Evolutionary conservation across 2,888 invertebrate species (phyloP), one percentile per base, ranked within the genome.

Genomic region (Nomada fabriciana): DNA sequence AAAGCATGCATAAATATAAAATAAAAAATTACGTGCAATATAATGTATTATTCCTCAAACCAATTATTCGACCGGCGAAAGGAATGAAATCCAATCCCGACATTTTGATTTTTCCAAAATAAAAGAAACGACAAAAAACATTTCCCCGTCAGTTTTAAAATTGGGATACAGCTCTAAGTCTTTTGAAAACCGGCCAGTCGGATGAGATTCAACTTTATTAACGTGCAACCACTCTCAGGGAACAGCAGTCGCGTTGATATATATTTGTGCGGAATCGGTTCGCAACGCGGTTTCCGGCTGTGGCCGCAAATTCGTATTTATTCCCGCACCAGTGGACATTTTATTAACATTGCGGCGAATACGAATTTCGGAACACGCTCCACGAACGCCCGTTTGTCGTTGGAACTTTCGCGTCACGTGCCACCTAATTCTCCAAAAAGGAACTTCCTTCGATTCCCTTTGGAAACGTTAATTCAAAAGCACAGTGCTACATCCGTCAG

Each of bases 331-430:
- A 15, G 53, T 47, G 20, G 36, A 71, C 52, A 61, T 71, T 71
- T 71, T 71, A 71, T 71, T 60, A 71, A 71, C 70, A 52, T 71
- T 9, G 36, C 50, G 60, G 60, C 9, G 70, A 71, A 60, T 52
- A 52, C 52, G 36, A 60, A 60, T 71, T 29, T 60, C 69, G 59
- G 55, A 9, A 55, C 7, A 15, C 20, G 13, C 7, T 11, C 42
- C 65, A 47, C 36, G 55, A 20, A 20, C 15, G n/a, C 2, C 15
- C 52, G 53, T 36, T 50, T 23, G 42, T 23, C 23, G 42, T 15
- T 4, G 36, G 18, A 72, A 36, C 47, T 63, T 63, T 23, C 63
- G 5, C 15, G 15, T 65, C 64, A 11, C 64, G 29, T 52, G 11
- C n/a, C 52, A 47, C 36, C 50, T 50, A 43, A 65, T 64, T 55